A percentile compares a stretch with the other conserved stretches of the same genome.
Conservation (phyloP, 2,888 invertebrate genomes). For the Zygogramma bicolorata region DNA sequence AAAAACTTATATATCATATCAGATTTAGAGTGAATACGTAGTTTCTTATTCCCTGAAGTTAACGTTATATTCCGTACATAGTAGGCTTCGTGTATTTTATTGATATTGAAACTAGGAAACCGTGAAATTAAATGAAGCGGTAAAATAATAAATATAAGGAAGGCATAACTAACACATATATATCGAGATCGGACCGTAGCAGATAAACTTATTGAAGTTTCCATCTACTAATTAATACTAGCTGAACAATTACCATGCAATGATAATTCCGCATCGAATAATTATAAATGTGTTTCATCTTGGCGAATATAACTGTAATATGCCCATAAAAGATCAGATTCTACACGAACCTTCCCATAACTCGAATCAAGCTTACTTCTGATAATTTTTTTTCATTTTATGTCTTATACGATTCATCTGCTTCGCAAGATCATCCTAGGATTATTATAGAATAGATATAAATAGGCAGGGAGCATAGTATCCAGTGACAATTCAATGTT, state of each 20-base stretch:
- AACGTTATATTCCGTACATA: not conserved
- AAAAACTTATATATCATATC: too few relatives aligned
- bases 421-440: conserved; percentile 46
- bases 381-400: conserved; percentile 14
- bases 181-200: not conserved
- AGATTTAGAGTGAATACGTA: too few relatives aligned
- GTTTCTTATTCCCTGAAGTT: too few relatives aligned
- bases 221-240: not conserved
- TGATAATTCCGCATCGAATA: conserved; percentile 14
- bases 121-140: conserved; percentile 12
- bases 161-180: not conserved
- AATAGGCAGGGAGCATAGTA: not conserved
- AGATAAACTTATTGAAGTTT: conserved; percentile 2
- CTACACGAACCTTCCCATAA: conserved; percentile 21
- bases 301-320: conserved; percentile 25
- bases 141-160: conserved; percentile 3
- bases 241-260: conserved; percentile 22
- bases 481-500: not conserved
- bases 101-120: conserved; percentile 2
- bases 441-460: conserved; percentile 32
- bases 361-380: conserved; percentile 14
- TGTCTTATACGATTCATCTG: conserved; percentile 25
- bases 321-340: conserved; percentile 18
- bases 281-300: not conserved
- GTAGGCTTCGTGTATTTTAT: not conserved